phyloP scores from a whole-genome alignment of 2,797 vertebrate genomes.

The Xiphophorus birchmanni region DNA sequence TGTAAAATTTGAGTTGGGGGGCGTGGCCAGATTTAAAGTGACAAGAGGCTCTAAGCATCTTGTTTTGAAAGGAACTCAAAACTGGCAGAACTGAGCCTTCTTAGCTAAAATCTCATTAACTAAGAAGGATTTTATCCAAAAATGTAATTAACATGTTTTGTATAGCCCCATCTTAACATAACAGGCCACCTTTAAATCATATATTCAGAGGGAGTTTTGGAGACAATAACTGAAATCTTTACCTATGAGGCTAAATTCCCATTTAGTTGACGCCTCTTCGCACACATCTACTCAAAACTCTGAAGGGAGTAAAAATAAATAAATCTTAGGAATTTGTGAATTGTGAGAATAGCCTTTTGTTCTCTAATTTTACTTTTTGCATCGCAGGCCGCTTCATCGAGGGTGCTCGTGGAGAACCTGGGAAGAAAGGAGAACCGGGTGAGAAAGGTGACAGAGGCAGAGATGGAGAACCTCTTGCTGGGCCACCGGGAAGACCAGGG shows the following conservation, averaged over 20 bases:
- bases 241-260: neutral
- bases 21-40: too few relatives aligned
- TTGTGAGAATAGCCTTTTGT: neutral
- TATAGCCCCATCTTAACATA: too few relatives aligned
- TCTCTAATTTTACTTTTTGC: neutral
- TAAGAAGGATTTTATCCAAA: too few relatives aligned
- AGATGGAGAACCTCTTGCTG: slow-evolving; percentile 85
- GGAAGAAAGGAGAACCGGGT: slow-evolving; percentile 86
- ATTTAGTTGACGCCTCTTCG: neutral
- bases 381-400: slow-evolving; percentile 67
- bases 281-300: neutral
- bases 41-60: too few relatives aligned
- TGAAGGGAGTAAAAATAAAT: neutral
- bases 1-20: too few relatives aligned
- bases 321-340: neutral
- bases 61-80: too few relatives aligned
- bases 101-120: too few relatives aligned
- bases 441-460: slow-evolving; percentile 88
- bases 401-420: slow-evolving; percentile 83
- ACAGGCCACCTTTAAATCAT: neutral
- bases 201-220: neutral
- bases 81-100: too few relatives aligned
- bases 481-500: slow-evolving; percentile 87
- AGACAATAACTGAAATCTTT: neutral
- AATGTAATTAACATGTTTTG: too few relatives aligned